These are phyloP conservation scores for Pyrrhia umbra DNA, from an alignment of 2,888 invertebrate species.

Conservation along the genomic window DNA sequence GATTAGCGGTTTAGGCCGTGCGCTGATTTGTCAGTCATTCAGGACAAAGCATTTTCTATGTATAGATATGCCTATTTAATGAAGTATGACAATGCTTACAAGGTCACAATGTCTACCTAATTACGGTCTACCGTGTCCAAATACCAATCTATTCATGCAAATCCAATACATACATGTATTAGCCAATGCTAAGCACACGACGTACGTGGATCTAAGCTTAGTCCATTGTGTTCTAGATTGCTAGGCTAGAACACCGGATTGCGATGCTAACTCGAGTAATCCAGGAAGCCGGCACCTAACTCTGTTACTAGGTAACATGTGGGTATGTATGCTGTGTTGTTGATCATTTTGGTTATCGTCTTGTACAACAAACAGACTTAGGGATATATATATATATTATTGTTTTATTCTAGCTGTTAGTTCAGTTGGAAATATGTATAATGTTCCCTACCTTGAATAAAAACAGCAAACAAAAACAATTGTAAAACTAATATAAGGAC, in stretches of 20 bases:
- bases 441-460: too few species aligned
- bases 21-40: too few species aligned
- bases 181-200: slow-evolving; percentile 11
- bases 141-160: slow-evolving; percentile 51
- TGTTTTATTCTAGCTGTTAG: too few species aligned
- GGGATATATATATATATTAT: neutral
- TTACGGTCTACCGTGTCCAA: slow-evolving; percentile 2
- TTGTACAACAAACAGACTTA: neutral
- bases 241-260: slow-evolving; percentile 24
- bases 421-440: too few species aligned
- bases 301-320: slow-evolving; percentile 1
- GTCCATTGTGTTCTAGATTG: slow-evolving; percentile 52
- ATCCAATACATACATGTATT: slow-evolving; percentile 30
- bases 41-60: too few species aligned
- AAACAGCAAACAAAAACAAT: too few species aligned
- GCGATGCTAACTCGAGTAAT: slow-evolving; percentile 38
- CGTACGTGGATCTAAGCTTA: slow-evolving; percentile 19
- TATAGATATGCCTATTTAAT: too few species aligned
- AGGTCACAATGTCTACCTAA: slow-evolving; percentile 17
- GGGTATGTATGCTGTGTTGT: neutral
- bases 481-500: too few species aligned
- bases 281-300: slow-evolving; percentile 7
- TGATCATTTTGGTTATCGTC: neutral
- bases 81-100: neutral
- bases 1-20: too few species aligned